A percentile compares a stretch with the other conserved stretches of the same genome.
Evolutionary conservation across 2,797 vertebrate species (phyloP).

Genomic region (Aeoliscus strigatus): DNA sequence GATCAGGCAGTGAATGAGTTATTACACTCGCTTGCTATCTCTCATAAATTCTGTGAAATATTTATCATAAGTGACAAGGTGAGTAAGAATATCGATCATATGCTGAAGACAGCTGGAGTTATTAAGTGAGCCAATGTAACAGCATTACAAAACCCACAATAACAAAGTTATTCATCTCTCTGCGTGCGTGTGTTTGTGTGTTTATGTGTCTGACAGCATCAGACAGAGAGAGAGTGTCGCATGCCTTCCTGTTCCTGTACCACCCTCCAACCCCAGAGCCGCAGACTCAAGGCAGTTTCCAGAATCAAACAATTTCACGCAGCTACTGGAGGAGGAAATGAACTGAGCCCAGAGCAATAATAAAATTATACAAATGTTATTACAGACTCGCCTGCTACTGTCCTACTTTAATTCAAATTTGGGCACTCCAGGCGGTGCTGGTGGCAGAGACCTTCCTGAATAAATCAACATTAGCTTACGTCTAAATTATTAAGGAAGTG

Average conservation of each 20-base stretch:
- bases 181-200: slow-evolving; percentile 30
- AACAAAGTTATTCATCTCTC: slow-evolving; percentile 73
- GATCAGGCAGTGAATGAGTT: slow-evolving; percentile 61
- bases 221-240: slow-evolving; percentile 72
- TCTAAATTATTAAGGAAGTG: slow-evolving; percentile 99
- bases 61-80: slow-evolving; percentile 73
- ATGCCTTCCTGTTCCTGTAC: slow-evolving; percentile 85
- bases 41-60: slow-evolving; percentile 55
- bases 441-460: slow-evolving; percentile 94
- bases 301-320: slow-evolving; percentile 99
- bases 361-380: slow-evolving; percentile 99
- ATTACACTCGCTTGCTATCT: slow-evolving; percentile 43
- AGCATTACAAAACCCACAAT: slow-evolving; percentile 68
- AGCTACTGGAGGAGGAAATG: slow-evolving; percentile 98
- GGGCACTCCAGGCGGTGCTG: slow-evolving; percentile 85
- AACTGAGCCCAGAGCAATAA: slow-evolving; percentile 99
- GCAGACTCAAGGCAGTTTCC: slow-evolving; percentile 93
- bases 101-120: slow-evolving; percentile 68
- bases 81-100: slow-evolving; percentile 73
- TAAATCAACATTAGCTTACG: slow-evolving; percentile 99
- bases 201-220: slow-evolving; percentile 68
- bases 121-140: slow-evolving; percentile 75
- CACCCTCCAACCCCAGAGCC: slow-evolving; percentile 84
- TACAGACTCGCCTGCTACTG: slow-evolving; percentile 99
- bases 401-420: slow-evolving; percentile 99